phyloP scores from a whole-genome alignment of 2,888 invertebrate species.

The Coronaproctus castanopsis region DNA sequence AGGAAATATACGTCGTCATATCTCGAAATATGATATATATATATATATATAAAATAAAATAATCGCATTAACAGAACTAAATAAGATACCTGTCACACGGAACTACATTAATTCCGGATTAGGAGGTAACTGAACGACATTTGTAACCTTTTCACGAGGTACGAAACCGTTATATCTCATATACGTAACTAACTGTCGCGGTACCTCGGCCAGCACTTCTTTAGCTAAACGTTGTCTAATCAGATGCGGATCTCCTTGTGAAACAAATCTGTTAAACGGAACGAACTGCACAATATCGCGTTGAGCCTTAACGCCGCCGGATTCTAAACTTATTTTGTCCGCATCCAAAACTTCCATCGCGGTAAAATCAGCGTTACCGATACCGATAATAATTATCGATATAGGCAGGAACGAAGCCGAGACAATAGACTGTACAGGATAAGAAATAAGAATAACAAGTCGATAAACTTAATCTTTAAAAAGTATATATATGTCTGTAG shows the following conservation, averaged over 20 bases:
- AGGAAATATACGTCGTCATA: no score
- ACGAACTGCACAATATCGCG: conserved; percentile 41
- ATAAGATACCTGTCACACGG: no score
- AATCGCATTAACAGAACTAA: no score
- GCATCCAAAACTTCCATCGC: conserved; percentile 24
- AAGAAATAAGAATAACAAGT: conserved; percentile 2
- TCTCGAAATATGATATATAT: no score
- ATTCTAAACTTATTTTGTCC: conserved; percentile 21
- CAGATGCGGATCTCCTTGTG: conserved; percentile 23
- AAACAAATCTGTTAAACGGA: conserved; percentile 28
- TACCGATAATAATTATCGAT: conserved; percentile 37
- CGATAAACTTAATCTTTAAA: no score
- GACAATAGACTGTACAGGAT: conserved; percentile 21
- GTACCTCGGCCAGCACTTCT: conserved; percentile 37
- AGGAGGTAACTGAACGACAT: conserved; percentile 22
- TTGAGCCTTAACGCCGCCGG: conserved; percentile 26
- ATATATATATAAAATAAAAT: no score
- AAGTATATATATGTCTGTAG: no score
- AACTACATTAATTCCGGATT: conserved; percentile 21
- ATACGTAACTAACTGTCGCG: conserved; percentile 29
- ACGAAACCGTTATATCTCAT: conserved; percentile 30
- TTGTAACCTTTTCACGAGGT: conserved; percentile 28
- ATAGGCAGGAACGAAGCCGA: conserved; percentile 33
- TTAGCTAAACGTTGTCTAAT: conserved; percentile 29
- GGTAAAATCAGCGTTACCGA: conserved; percentile 23